phyloP scores from a whole-genome alignment of 2,797 vertebrate genomes.

The Pangasius djambal region DNA sequence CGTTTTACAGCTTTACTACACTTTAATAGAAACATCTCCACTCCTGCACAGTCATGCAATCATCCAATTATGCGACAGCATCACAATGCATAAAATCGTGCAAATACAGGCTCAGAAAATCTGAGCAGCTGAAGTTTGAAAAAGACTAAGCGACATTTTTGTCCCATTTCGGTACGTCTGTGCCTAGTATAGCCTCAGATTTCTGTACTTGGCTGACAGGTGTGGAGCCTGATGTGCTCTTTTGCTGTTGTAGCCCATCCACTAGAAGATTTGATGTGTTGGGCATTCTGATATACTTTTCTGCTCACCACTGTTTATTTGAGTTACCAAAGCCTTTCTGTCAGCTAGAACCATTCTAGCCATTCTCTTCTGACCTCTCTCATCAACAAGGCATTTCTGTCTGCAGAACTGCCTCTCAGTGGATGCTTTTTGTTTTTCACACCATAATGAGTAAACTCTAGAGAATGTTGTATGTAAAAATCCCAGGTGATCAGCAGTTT shows the following conservation, averaged over 20 bases:
- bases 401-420: neutral
- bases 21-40: neutral
- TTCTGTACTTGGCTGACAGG: neutral
- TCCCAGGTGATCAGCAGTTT: neutral
- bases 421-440: neutral
- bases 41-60: neutral
- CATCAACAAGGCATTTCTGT: neutral
- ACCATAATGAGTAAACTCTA: neutral
- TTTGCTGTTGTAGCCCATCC: neutral
- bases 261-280: neutral
- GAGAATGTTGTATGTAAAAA: neutral
- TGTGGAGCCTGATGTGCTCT: neutral
- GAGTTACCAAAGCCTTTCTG: neutral
- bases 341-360: neutral
- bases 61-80: neutral
- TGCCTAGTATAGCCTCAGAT: neutral
- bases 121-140: neutral
- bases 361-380: neutral
- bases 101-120: neutral
- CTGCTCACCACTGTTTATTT: neutral
- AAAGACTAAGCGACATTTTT: neutral
- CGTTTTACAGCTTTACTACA: neutral
- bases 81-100: neutral
- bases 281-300: neutral
- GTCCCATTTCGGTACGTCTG: neutral